Evolutionary conservation across 2,797 vertebrate genomes (phyloP).

Genomic region (Lepilemur ruficaudatus): DNA sequence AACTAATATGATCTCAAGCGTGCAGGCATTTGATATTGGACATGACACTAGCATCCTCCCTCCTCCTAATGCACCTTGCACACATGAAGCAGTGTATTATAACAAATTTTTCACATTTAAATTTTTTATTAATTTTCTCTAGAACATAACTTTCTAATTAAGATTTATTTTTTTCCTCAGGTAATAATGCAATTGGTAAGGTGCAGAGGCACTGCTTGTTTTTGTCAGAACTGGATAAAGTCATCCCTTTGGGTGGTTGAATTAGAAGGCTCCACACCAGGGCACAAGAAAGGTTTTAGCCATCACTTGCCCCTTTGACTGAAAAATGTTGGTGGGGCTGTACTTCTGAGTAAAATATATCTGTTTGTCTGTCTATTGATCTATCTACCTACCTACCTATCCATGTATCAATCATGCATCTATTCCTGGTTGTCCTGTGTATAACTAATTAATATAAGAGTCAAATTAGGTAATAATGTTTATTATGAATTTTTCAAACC

Average conservation of each 20-base stretch:
- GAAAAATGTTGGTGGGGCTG: background rate
- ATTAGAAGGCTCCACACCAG: background rate
- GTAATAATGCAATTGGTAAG: background rate
- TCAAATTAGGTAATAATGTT: background rate
- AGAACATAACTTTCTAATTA: background rate
- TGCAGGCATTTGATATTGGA: background rate
- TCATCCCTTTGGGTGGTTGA: background rate
- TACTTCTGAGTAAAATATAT: background rate
- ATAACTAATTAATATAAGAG: background rate
- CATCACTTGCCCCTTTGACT: background rate
- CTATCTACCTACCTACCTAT: too few species aligned
- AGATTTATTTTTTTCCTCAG: background rate
- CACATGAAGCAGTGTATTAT: background rate
- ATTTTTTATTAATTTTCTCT: background rate
- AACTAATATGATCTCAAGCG: background rate
- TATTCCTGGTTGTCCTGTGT: background rate
- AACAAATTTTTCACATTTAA: background rate
- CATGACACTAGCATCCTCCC: accelerated
- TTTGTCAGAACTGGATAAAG: background rate
- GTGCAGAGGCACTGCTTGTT: background rate
- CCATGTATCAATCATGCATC: background rate
- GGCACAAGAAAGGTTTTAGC: background rate
- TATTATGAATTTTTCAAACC: background rate
- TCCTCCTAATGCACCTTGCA: accelerated
- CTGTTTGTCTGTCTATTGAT: background rate